Percentiles rank a stretch among this genome's conserved stretches.
Conservation (phyloP, 2,113 vertebrate species). For the Ailuropoda melanoleuca region DNA sequence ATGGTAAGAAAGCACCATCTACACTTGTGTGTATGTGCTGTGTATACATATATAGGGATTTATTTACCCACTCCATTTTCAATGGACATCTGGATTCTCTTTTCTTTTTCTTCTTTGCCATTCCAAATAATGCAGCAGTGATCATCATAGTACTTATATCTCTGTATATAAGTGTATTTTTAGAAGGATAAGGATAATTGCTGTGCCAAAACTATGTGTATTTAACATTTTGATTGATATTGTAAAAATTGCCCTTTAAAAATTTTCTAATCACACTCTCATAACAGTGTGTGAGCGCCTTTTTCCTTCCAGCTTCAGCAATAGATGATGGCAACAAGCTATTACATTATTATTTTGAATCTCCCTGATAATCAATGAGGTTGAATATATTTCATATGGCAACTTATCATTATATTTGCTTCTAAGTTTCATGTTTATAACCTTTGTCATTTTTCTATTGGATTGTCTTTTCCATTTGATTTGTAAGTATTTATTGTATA, state of each 20-base stretch:
- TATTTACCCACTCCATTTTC: neutral
- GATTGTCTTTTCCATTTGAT: neutral
- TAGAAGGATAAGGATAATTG: neutral
- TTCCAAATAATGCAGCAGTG: neutral
- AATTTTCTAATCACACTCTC: neutral
- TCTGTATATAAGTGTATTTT: neutral
- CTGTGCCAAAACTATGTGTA: neutral
- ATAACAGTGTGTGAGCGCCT: neutral
- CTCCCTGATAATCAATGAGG: neutral
- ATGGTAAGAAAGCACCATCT: neutral
- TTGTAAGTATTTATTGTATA: neutral
- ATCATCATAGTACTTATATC: neutral
- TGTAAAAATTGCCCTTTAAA: neutral
- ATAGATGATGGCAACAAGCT: neutral
- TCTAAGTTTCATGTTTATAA: neutral
- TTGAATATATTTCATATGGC: neutral
- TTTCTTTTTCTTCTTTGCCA: neutral
- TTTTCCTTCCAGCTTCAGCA: neutral
- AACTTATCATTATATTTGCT: neutral
- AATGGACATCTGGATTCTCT: neutral
- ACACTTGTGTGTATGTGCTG: neutral
- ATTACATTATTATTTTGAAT: neutral
- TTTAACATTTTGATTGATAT: neutral
- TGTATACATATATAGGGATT: neutral
- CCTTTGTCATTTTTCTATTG: constrained; percentile 12